A percentile compares a stretch with the other conserved stretches of the same genome.
These are phyloP conservation scores for Gephyroberyx darwinii DNA, from an alignment of 2,797 vertebrate genomes.

Conservation along the genomic window DNA sequence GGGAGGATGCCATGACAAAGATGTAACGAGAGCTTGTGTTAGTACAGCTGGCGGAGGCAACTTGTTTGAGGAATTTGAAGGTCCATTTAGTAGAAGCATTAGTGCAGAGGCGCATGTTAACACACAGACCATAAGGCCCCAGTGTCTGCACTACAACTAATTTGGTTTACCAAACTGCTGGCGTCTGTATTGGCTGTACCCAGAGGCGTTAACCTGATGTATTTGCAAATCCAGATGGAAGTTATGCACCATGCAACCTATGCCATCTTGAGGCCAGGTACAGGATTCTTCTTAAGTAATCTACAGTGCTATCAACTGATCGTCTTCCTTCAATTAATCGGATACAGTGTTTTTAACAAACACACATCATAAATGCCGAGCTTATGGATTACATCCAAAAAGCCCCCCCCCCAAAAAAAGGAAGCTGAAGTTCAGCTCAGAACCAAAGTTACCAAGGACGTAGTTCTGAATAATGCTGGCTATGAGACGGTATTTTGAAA, in stretches of 20 bases:
- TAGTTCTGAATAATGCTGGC: background rate
- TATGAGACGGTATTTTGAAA: too few species aligned
- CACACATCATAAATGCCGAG: background rate
- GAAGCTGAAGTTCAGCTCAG: background rate
- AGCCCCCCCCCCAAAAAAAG: background rate
- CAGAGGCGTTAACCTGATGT: background rate
- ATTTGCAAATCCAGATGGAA: constrained; percentile 1
- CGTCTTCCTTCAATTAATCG: background rate
- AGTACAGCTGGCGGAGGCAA: background rate
- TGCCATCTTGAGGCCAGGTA: constrained; percentile 18
- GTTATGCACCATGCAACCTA: constrained; percentile 12
- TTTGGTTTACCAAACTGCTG: background rate
- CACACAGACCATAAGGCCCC: constrained; percentile 13
- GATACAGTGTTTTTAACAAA: background rate
- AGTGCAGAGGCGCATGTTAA: background rate
- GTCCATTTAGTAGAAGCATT: constrained; percentile 14
- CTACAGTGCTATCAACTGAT: background rate
- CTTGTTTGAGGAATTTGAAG: constrained; percentile 11
- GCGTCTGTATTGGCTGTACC: background rate
- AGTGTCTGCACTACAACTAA: background rate
- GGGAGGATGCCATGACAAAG: constrained; percentile 46
- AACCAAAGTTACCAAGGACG: background rate
- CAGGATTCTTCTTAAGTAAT: background rate
- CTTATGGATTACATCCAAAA: background rate
- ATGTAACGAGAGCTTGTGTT: constrained; percentile 11